phyloP scores from a whole-genome alignment of 2,888 invertebrate genomes.

The Hydraecia micacea region DNA sequence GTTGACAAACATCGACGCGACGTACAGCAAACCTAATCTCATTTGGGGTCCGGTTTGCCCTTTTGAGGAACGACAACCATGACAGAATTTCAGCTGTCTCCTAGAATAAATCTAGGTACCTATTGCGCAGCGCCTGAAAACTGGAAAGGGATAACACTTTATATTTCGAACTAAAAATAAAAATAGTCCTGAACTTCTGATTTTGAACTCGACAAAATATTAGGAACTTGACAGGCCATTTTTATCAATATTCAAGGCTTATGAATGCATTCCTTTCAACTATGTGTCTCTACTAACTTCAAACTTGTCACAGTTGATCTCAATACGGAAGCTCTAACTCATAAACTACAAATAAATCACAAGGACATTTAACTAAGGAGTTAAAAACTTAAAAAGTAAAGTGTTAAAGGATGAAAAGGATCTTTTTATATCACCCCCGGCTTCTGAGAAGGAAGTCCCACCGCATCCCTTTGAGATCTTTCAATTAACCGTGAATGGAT shows the following conservation, averaged over 20 bases:
- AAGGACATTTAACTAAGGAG: slow-evolving; percentile 62
- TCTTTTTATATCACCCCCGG: slow-evolving; percentile 70
- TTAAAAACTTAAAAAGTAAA: slow-evolving; percentile 56
- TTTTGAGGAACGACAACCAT: neutral
- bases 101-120: neutral
- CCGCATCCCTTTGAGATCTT: slow-evolving; percentile 63
- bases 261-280: neutral
- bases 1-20: neutral
- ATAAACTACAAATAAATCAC: slow-evolving; percentile 62
- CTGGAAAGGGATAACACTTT: neutral
- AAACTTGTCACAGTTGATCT: slow-evolving; percentile 16
- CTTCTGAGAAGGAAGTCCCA: slow-evolving; percentile 79
- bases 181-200: neutral
- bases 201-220: neutral
- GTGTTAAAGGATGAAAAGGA: slow-evolving; percentile 59
- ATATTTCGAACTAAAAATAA: neutral
- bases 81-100: neutral
- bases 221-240: neutral
- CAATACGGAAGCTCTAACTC: slow-evolving; percentile 61
- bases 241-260: neutral
- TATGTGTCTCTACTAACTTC: neutral
- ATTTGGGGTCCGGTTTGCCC: neutral
- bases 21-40: neutral
- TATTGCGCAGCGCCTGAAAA: neutral
- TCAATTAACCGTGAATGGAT: slow-evolving; percentile 65